Percentiles rank a stretch among this genome's conserved stretches.
phyloP scores from a whole-genome alignment of 2,888 invertebrate species.

The Ochropleura leucogaster region DNA sequence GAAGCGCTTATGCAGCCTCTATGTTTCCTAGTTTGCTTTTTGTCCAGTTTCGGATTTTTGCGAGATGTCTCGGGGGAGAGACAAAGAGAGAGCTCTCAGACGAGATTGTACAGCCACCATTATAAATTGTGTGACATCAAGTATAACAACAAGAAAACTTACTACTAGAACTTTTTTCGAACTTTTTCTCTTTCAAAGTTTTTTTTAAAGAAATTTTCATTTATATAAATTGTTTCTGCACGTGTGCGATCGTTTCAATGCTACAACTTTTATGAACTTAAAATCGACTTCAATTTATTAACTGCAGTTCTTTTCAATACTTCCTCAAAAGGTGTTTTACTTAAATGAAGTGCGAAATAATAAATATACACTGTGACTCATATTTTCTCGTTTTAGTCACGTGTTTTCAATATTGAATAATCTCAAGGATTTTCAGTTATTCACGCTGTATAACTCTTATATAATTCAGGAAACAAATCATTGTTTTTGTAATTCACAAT shows the following conservation, averaged over 20 bases:
- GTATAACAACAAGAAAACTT: neutral
- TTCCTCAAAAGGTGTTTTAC: constrained; percentile 6
- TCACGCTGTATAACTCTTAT: neutral
- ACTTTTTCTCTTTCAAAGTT: neutral
- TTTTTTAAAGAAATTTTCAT: neutral
- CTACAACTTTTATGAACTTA: constrained; percentile 16
- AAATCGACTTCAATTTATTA: neutral
- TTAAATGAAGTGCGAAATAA: neutral
- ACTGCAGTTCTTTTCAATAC: constrained; percentile 1
- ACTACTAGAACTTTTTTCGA: neutral
- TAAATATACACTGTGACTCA: too few species aligned
- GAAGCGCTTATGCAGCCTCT: too few species aligned
- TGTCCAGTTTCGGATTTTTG: too few species aligned
- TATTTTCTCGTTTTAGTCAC: neutral
- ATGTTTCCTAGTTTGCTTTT: too few species aligned
- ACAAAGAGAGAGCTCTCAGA: too few species aligned
- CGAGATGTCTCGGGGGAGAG: too few species aligned
- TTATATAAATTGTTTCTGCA: neutral
- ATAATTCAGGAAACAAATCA: neutral
- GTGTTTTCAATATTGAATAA: constrained; percentile 3
- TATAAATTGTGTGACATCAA: neutral
- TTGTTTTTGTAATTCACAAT: neutral
- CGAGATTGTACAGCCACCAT: too few species aligned
- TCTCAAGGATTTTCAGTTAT: neutral
- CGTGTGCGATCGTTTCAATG: neutral